Percentiles rank a stretch among this genome's conserved stretches.
Conservation (phyloP, 1,140 invertebrate genomes). For the Charaxes varanes region DNA sequence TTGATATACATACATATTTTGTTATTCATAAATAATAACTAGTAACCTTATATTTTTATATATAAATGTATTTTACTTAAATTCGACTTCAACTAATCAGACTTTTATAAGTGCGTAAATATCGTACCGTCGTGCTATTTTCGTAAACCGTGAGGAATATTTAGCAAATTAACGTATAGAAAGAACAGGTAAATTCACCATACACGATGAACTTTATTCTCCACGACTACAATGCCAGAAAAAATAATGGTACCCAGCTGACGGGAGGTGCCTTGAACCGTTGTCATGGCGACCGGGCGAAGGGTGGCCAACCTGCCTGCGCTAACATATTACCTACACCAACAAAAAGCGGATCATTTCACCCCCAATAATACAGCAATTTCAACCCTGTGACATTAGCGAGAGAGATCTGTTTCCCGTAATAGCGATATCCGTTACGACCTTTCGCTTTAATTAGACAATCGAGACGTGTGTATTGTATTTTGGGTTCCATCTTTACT, state of each 20-base stretch:
- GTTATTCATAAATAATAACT: too few species aligned
- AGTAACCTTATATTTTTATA: too few species aligned
- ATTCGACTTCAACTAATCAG: too few species aligned
- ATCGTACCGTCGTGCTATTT: not conserved
- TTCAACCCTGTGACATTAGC: constrained; percentile 44
- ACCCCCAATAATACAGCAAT: constrained; percentile 30
- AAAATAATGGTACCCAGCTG: constrained; percentile 69
- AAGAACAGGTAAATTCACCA: constrained; percentile 23
- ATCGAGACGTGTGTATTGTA: constrained; percentile 62
- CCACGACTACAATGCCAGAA: constrained; percentile 49
- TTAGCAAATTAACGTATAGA: constrained; percentile 3
- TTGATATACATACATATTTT: too few species aligned
- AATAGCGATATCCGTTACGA: constrained; percentile 37
- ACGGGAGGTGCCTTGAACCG: constrained; percentile 65
- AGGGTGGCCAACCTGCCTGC: constrained; percentile 66
- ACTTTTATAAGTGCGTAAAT: too few species aligned
- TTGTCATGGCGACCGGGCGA: constrained; percentile 62
- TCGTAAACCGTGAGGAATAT: not conserved
- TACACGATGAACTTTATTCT: constrained; percentile 28
- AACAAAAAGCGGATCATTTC: constrained; percentile 43
- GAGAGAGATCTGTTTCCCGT: constrained; percentile 42
- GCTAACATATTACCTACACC: constrained; percentile 50
- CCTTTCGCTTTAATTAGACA: constrained; percentile 46
- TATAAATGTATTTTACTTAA: too few species aligned
- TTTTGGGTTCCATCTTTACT: constrained; percentile 71